Base-by-base conservation (phyloP, 2,113 vertebrate species). In the Orthonyx spaldingii region DNA sequence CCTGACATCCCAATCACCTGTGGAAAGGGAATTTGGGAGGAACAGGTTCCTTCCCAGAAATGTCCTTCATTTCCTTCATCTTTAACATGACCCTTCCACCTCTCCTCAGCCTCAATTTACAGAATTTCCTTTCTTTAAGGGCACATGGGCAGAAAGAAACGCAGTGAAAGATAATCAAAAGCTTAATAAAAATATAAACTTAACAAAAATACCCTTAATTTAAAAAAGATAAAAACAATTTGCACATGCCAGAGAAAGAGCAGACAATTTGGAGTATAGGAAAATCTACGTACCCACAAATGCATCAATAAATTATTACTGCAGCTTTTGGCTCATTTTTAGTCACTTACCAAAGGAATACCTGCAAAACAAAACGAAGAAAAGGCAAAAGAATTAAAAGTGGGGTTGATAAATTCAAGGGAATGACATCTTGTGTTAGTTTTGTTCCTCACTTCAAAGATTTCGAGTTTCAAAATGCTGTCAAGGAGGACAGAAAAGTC, bases 331-430 rank as follows among this genome's bases (percentile, higher is more conserved):
- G 77, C 85, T 89, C 78, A 69, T 27, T 86, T 96, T 93, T n/a
- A 76, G 46, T 90, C 98, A 98, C 98, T 98, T 98, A 98, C 98
- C 98, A 92, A 98, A 98, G 91, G 98, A 98, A 92, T 98, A 98
- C 98, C 98, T 98, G 97, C 72, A 98, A 98, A 96, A 98, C 79
- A 98, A 87, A 96, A 95, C 1, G 33, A 50, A 94, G 59, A 92
- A 74, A 87, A 93, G 42, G 81, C n/a, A 82, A 42, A 41, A 9
- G 1, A 19, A 89, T 96, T 70, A 96, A 52, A 53, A 87, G 10
- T 21, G 11, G 9, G 3, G 13, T 10, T 16, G 61, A 63, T 10
- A 11, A 37, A 10, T 6, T 49, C 32, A 1, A 59, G n/a, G 37
- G 35, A 82, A 12, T 1, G 9, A 21, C 0, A 1, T 5, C 16